Base-by-base conservation (phyloP, 2,113 vertebrate genomes). In the Perca schrenkii region DNA sequence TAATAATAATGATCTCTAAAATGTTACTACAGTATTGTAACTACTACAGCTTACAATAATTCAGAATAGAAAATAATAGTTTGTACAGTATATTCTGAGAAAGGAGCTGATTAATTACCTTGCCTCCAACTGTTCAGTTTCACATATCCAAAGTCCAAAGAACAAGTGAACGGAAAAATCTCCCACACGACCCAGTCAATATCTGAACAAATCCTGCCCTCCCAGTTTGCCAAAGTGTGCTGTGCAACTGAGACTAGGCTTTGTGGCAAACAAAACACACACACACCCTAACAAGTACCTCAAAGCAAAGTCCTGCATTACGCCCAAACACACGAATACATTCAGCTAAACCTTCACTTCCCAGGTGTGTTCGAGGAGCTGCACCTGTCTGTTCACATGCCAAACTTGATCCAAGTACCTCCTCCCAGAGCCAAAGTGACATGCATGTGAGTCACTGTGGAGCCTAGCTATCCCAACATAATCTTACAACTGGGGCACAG, bases 341-440 rank as follows among this genome's bases (percentile, higher is more conserved):
- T 65, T 80, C 77, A 90, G 34, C 60, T 77, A 28, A 80, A 80
- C 72, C 78, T 86, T 58, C 10, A 56, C 8, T 88, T 87, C 65
- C 80, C 86, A 88, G 87, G 85, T 82, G 85, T 85, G 84, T 74
- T 82, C 3, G 25, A 76, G 70, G 74, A 89, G 77, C 84, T 91
- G 79, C 92, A 89, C 92, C 91, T 88, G 87, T 80, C 85, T 76
- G 76, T 50, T 86, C 75, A 93, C 93, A 80, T 88, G 92, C 74
- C 87, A 93, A 95, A 95, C 95, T 88, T 81, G 94, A 94, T 95
- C 83, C 76, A 80, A 66, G 84, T 40, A 14, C 72, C 91, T 90
- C 87, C 88, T 66, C 81, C 87, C 1, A 3, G 15, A 34, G 69
- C 56, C 66, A 46, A 47, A 69, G 75, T 84, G 85, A 89, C 68